Evolutionary conservation across 2,888 invertebrate species (phyloP).

Genomic region (Hypolimnas misippus): DNA sequence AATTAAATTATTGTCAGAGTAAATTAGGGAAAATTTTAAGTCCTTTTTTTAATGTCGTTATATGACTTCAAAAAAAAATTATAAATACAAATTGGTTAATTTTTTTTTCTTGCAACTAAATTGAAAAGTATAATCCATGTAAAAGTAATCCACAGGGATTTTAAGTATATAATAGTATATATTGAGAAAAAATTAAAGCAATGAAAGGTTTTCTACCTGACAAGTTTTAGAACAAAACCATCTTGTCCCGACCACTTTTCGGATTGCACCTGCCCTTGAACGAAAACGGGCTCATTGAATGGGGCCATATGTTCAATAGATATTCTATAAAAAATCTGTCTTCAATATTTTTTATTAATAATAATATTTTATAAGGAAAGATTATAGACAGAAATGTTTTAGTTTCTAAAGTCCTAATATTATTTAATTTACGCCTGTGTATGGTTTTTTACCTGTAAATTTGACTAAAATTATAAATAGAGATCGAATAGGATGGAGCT

Average conservation of each 20-base stretch:
- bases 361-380: neutral
- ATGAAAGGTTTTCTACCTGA: constrained; percentile 39
- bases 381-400: neutral
- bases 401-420: too few species aligned
- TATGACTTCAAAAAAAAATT: too few species aligned
- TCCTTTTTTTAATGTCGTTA: too few species aligned
- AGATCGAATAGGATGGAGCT: too few species aligned
- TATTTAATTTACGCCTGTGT: too few species aligned
- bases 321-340: constrained; percentile 27
- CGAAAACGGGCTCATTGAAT: constrained; percentile 38
- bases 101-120: too few species aligned
- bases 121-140: too few species aligned
- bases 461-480: too few species aligned
- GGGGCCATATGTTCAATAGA: constrained; percentile 47
- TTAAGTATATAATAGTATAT: neutral
- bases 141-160: neutral
- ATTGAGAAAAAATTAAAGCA: constrained; percentile 1
- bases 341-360: neutral
- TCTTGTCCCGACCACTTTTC: constrained; percentile 53
- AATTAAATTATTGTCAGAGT: too few species aligned
- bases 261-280: constrained; percentile 64
- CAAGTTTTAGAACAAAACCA: constrained; percentile 51
- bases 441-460: too few species aligned
- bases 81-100: too few species aligned
- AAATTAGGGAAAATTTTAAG: too few species aligned